Conservation (phyloP, 2,888 invertebrate genomes). For the Tillus elongatus region DNA sequence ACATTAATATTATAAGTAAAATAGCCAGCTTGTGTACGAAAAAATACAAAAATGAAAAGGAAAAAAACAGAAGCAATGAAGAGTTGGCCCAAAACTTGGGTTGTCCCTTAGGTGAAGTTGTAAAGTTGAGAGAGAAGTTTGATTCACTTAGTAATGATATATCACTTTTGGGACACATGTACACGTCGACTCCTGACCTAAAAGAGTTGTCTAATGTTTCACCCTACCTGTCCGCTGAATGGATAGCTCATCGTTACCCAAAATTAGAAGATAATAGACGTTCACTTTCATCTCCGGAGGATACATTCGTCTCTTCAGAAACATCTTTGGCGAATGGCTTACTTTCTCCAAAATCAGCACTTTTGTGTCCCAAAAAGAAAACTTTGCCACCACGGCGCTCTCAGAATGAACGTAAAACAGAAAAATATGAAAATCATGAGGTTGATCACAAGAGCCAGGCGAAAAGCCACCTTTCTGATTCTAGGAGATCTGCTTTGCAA, state of each 20-base stretch:
- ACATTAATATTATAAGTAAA: conserved; percentile 84
- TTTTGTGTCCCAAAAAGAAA: no score
- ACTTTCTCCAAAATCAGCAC: no score
- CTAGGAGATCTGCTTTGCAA: no score
- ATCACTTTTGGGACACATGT: conserved; percentile 67
- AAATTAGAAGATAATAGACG: conserved; percentile 58
- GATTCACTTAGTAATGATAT: conserved; percentile 48
- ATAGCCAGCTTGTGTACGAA: conserved; percentile 50
- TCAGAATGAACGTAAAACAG: no score
- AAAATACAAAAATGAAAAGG: conserved; percentile 27
- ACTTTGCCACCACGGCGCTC: no score
- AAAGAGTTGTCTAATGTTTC: conserved; percentile 68
- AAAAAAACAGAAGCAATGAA: conserved; percentile 29
- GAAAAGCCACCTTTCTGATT: no score
- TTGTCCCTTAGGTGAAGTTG: conserved; percentile 57
- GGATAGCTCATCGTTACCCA: conserved; percentile 74
- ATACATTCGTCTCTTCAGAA: conserved; percentile 28
- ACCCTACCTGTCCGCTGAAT: conserved; percentile 67
- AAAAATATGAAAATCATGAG: no score
- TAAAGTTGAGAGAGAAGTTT: conserved; percentile 62
- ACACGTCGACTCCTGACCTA: conserved; percentile 71
- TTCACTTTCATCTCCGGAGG: conserved; percentile 49
- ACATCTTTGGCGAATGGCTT: conserved; percentile 38
- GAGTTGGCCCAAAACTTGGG: conserved; percentile 37
- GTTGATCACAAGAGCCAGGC: no score